Evolutionary conservation across 2,113 vertebrate genomes (phyloP).

Genomic region (Cottus gobio): DNA sequence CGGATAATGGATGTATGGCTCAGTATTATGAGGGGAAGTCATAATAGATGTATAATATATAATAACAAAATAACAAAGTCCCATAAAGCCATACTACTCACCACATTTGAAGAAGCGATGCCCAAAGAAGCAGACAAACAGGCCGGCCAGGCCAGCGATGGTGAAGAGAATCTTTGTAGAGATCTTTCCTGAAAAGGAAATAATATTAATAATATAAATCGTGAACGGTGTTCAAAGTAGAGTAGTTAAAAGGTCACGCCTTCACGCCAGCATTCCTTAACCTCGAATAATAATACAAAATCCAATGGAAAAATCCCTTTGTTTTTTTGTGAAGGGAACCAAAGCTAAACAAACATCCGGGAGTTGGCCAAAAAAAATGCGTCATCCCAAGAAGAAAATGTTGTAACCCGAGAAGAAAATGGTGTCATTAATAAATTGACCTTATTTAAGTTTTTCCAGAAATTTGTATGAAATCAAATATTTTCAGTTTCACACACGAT

Average conservation of each 20-base stretch:
- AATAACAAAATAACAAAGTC: not conserved
- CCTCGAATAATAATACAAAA: not conserved
- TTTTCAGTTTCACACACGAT: not conserved
- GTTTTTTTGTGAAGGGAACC: not conserved
- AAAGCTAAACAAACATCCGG: not conserved
- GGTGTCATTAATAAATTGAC: too few species aligned
- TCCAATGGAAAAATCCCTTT: not conserved
- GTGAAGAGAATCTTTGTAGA: slow-evolving; percentile 94
- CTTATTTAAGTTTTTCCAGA: too few species aligned
- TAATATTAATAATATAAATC: not conserved
- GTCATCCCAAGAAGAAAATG: too few species aligned
- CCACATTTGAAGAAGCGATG: slow-evolving; percentile 97
- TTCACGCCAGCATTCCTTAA: not conserved
- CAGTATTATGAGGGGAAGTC: not conserved
- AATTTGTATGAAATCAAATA: too few species aligned
- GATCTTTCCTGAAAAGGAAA: slow-evolving; percentile 81
- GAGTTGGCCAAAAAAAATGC: too few species aligned
- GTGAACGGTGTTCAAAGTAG: not conserved
- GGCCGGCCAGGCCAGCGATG: slow-evolving; percentile 85
- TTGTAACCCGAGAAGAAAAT: too few species aligned
- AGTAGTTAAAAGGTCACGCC: not conserved
- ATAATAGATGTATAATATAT: not conserved
- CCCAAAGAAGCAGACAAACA: slow-evolving; percentile 93
- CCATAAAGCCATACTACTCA: slow-evolving; percentile 66
- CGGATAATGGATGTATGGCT: not conserved